These are phyloP conservation scores for Heteropelma amictum DNA, from an alignment of 2,888 invertebrate species.

Conservation along the genomic window DNA sequence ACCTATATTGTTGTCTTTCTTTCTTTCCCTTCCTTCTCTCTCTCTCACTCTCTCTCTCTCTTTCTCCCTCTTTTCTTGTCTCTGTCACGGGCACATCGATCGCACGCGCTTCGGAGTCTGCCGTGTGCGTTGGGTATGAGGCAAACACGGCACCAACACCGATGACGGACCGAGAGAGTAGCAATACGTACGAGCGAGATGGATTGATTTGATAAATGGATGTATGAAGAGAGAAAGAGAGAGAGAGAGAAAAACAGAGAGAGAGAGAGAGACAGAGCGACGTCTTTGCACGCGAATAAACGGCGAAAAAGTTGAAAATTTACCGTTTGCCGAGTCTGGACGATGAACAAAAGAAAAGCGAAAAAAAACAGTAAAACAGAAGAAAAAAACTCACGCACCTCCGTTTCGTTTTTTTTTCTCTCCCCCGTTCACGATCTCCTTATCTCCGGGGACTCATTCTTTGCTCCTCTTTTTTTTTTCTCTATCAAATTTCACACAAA, in stretches of 20 bases:
- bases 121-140: conserved; percentile 55
- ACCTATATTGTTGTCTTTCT: background rate
- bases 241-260: background rate
- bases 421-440: background rate
- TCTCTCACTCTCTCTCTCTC: conserved; percentile 13
- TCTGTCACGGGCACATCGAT: conserved; percentile 59
- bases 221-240: background rate
- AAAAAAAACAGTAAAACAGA: background rate
- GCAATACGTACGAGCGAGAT: conserved; percentile 46
- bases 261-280: background rate
- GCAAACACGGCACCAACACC: conserved; percentile 49
- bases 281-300: background rate
- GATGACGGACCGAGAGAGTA: conserved; percentile 25
- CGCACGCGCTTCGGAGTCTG: conserved; percentile 60
- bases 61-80: conserved; percentile 34
- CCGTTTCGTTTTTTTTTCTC: background rate
- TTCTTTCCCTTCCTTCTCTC: background rate
- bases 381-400: background rate
- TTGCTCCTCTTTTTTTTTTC: background rate
- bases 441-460: background rate
- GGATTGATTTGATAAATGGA: conserved; percentile 26
- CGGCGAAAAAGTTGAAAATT: conserved; percentile 10
- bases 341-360: background rate
- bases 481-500: background rate
- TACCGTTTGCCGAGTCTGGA: background rate